Conservation (phyloP, 2,888 invertebrate genomes). For the Aleiodes leptofemur region DNA sequence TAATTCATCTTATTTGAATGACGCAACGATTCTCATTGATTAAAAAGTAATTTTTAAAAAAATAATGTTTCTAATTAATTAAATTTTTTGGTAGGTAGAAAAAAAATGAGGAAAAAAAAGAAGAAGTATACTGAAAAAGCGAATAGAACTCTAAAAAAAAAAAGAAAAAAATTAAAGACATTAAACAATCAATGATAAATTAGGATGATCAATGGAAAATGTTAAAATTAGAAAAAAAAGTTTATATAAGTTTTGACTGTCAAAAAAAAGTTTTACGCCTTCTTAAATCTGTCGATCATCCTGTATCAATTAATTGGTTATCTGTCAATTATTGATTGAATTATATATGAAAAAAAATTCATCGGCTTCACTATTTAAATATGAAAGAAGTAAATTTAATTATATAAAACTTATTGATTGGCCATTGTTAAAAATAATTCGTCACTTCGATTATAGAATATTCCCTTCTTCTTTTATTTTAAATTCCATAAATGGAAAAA, state of each 20-base stretch:
- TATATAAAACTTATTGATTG: constrained; percentile 13
- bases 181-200: constrained; percentile 70
- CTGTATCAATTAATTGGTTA: constrained; percentile 71
- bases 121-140: constrained; percentile 30
- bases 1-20: constrained; percentile 41
- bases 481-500: neutral
- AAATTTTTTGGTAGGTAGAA: constrained; percentile 34
- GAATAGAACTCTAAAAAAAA: neutral
- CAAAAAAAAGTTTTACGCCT: constrained; percentile 67
- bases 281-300: constrained; percentile 66
- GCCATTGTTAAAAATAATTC: constrained; percentile 6
- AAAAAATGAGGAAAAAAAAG: constrained; percentile 6
- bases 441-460: neutral
- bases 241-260: constrained; percentile 57
- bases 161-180: constrained; percentile 55
- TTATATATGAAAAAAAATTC: constrained; percentile 51
- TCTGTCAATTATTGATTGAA: constrained; percentile 74
- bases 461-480: neutral
- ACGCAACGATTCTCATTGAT: constrained; percentile 28
- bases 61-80: constrained; percentile 28
- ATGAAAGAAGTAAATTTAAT: neutral
- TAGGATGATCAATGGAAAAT: constrained; percentile 68
- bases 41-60: constrained; percentile 22
- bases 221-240: constrained; percentile 69
- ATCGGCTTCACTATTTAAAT: constrained; percentile 43